Conservation (phyloP, 2,113 vertebrate genomes). For the Euleptes europaea region DNA sequence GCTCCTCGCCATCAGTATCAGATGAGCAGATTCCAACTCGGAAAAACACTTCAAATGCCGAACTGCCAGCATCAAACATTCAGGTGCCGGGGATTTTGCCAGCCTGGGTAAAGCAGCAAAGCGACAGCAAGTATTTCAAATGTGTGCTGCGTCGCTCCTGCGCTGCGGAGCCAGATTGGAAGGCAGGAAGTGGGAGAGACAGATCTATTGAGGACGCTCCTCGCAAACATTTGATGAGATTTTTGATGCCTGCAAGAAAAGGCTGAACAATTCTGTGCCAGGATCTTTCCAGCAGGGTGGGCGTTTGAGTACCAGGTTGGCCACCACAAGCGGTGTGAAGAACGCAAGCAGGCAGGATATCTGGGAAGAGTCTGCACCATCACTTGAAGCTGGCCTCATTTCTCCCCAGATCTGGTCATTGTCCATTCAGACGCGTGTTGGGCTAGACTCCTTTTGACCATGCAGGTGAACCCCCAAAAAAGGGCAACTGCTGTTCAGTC, state of each 20-base stretch:
- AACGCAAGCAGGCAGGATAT: too few species aligned
- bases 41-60: background rate
- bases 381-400: too few species aligned
- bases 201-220: background rate
- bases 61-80: background rate
- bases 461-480: too few species aligned
- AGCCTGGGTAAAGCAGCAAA: background rate
- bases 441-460: background rate
- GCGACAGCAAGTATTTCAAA: background rate
- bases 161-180: background rate
- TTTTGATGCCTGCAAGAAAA: background rate
- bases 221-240: background rate
- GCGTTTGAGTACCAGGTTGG: too few species aligned
- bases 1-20: background rate
- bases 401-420: too few species aligned
- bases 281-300: too few species aligned
- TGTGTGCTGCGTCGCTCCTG: background rate
- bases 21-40: background rate
- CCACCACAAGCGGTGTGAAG: too few species aligned
- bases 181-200: too few species aligned
- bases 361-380: too few species aligned
- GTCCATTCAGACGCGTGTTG: too few species aligned
- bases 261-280: too few species aligned
- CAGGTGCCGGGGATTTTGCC: background rate
- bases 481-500: too few species aligned